Conservation (phyloP, 1,140 invertebrate genomes). For the Chironomus tepperi region DNA sequence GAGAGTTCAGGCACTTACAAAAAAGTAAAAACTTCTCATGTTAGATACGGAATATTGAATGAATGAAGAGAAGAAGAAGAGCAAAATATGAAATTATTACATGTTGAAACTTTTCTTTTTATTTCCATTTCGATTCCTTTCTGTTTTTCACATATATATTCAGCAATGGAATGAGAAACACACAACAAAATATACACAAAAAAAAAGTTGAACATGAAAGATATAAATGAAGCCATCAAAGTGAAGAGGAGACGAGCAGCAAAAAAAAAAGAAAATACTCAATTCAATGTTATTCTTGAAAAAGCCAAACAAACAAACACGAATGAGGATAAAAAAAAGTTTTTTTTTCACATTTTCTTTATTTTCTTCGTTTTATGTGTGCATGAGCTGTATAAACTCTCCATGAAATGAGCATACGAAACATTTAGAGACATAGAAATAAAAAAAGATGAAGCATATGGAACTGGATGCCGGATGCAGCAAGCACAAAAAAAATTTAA, state of each 20-base stretch:
- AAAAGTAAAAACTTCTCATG: not conserved
- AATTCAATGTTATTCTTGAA: conserved; percentile 10
- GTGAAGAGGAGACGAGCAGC: not conserved
- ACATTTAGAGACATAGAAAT: not conserved
- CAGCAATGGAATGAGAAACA: not conserved
- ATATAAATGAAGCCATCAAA: conserved; percentile 21
- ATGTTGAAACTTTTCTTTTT: not conserved
- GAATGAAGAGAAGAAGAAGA: not conserved
- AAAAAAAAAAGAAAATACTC: not conserved
- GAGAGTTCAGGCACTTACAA: no score
- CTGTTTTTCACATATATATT: not conserved
- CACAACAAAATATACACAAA: not conserved
- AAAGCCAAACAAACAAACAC: conserved; percentile 20
- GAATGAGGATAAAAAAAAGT: not conserved
- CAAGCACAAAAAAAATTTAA: no score
- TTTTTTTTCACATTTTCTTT: not conserved
- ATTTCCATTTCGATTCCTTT: not conserved
- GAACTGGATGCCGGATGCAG: no score
- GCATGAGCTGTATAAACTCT: no score
- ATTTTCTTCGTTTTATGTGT: no score
- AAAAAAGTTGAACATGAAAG: not conserved
- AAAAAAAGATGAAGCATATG: not conserved
- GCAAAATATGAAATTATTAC: conserved; percentile 3
- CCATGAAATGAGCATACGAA: conserved; percentile 7
- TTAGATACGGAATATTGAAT: not conserved